Evolutionary conservation across 2,113 vertebrate species (phyloP).

Genomic region (Pan paniscus): DNA sequence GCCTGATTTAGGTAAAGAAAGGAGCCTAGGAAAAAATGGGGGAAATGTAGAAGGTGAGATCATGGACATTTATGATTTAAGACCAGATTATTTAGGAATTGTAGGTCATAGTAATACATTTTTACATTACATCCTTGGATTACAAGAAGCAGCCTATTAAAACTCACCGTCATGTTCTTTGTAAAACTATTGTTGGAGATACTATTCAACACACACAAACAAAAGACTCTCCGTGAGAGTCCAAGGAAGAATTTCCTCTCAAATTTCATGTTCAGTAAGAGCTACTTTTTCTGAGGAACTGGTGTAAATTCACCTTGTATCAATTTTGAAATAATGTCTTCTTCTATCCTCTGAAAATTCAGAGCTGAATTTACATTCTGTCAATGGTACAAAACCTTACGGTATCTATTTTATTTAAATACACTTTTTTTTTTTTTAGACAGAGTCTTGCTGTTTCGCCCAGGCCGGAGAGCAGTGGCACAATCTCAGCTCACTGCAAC

Average conservation of each 20-base stretch:
- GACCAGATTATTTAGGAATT: not conserved
- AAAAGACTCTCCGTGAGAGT: not conserved
- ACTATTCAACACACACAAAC: not conserved
- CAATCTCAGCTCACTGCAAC: too few species aligned
- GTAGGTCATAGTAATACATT: not conserved
- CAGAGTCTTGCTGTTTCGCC: too few species aligned
- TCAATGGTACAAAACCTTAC: conserved; percentile 26
- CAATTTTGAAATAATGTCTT: not conserved
- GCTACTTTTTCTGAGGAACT: not conserved
- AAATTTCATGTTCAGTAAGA: not conserved
- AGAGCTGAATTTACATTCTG: conserved; percentile 22
- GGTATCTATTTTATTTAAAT: conserved; percentile 25
- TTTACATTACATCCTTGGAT: not conserved
- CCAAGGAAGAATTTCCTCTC: conserved; percentile 6
- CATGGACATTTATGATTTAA: not conserved
- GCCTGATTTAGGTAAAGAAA: not conserved
- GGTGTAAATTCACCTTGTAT: not conserved
- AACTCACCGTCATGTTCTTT: not conserved
- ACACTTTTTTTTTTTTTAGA: not conserved
- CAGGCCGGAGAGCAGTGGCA: too few species aligned
- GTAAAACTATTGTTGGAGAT: not conserved
- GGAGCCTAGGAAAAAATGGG: not conserved
- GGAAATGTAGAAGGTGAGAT: not conserved
- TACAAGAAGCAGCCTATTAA: not conserved
- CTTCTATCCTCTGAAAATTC: conserved; percentile 2